Evolutionary conservation across 2,113 vertebrate genomes (phyloP).

Genomic region (Azemiops feae): DNA sequence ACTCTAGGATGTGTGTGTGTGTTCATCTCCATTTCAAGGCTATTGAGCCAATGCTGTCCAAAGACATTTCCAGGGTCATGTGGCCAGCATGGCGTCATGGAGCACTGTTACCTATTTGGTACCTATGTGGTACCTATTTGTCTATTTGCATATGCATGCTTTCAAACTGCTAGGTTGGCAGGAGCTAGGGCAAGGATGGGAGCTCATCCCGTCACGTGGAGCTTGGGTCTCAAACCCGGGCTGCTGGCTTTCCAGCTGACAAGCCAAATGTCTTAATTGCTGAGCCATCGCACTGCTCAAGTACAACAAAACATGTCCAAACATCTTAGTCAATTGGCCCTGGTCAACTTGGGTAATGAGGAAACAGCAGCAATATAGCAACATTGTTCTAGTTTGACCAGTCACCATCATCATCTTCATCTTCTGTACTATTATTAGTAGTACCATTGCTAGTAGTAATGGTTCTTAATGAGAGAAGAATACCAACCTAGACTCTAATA

Average conservation of each 20-base stretch:
- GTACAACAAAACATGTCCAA: background rate
- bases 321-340: background rate
- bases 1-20: background rate
- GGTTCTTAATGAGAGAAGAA: background rate
- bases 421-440: background rate
- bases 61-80: background rate
- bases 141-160: no score
- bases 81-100: no score
- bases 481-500: background rate
- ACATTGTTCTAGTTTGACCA: background rate
- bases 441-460: background rate
- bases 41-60: background rate
- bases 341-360: background rate
- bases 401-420: background rate
- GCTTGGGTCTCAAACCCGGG: background rate
- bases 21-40: background rate
- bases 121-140: no score
- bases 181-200: background rate
- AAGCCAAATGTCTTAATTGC: background rate
- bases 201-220: background rate
- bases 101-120: no score
- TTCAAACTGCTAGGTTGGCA: no score
- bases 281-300: background rate
- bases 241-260: background rate
- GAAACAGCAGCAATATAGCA: background rate